phyloP scores from a whole-genome alignment of 2,113 vertebrate species.

The Pseudolaguvia tuberculata region DNA sequence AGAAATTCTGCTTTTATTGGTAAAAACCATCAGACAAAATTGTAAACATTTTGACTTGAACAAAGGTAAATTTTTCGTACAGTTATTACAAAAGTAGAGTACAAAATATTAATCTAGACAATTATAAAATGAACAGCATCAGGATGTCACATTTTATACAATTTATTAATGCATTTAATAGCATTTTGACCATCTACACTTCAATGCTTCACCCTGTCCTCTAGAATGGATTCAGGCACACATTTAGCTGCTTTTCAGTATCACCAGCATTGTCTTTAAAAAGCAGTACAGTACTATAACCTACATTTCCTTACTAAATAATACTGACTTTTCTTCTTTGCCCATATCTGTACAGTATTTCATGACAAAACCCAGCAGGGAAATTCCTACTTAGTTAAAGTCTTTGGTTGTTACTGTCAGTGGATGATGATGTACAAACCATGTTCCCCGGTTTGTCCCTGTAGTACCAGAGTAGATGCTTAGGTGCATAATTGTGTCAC shows the following conservation, averaged over 20 bases:
- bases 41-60: constrained; percentile 44
- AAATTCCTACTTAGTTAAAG: not conserved
- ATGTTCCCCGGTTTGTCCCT: not conserved
- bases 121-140: constrained; percentile 30
- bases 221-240: constrained; percentile 3
- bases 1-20: constrained; percentile 35
- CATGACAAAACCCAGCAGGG: not conserved
- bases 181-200: not conserved
- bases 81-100: constrained; percentile 22
- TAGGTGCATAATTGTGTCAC: constrained; percentile 44
- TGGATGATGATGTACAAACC: not conserved
- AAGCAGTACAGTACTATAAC: constrained; percentile 33
- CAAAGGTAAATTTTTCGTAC: constrained; percentile 3
- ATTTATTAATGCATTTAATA: not conserved
- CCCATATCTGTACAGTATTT: constrained; percentile 16
- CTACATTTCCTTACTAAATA: constrained; percentile 12
- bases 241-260: constrained; percentile 32
- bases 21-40: constrained; percentile 15
- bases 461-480: constrained; percentile 1
- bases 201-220: constrained; percentile 9
- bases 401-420: not conserved
- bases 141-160: constrained; percentile 37
- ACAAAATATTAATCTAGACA: constrained; percentile 2
- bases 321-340: constrained; percentile 4
- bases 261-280: constrained; percentile 40